These are phyloP conservation scores for Masticophis lateralis DNA, from an alignment of 2,797 vertebrate genomes.

Conservation along the genomic window DNA sequence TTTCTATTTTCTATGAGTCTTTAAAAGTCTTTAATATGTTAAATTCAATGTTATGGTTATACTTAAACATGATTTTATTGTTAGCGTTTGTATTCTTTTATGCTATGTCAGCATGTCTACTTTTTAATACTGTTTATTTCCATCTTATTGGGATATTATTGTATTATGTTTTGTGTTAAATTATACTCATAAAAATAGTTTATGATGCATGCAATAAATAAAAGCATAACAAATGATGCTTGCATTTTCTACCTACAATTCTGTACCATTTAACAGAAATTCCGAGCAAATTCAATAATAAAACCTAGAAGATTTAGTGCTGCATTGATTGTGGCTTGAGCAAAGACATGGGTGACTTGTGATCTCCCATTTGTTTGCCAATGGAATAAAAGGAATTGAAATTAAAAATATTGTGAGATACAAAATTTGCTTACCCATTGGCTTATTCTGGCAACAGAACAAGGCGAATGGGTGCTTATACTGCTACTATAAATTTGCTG, in stretches of 20 bases:
- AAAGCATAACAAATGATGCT: not conserved
- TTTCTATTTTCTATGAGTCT: not conserved
- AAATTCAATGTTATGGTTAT: not conserved
- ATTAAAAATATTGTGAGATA: not conserved
- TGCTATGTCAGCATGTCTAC: not conserved
- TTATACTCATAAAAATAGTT: not conserved
- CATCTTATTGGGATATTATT: not conserved
- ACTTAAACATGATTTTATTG: not conserved
- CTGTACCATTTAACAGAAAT: not conserved
- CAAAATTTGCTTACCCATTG: not conserved
- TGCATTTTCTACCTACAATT: not conserved
- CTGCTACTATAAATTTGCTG: not conserved
- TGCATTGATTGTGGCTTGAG: not conserved
- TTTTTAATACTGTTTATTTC: not conserved
- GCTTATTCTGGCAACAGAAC: not conserved
- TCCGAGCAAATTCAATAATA: not conserved
- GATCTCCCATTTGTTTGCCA: not conserved
- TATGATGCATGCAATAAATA: not conserved
- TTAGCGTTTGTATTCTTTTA: not conserved
- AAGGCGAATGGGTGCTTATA: not conserved
- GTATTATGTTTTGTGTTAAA: not conserved
- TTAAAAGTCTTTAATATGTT: not conserved
- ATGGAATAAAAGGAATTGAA: not conserved
- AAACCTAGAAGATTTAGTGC: not conserved
- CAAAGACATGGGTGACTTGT: not conserved